phyloP scores from a whole-genome alignment of 2,797 vertebrate genomes.

The Phalloptychus januarius region DNA sequence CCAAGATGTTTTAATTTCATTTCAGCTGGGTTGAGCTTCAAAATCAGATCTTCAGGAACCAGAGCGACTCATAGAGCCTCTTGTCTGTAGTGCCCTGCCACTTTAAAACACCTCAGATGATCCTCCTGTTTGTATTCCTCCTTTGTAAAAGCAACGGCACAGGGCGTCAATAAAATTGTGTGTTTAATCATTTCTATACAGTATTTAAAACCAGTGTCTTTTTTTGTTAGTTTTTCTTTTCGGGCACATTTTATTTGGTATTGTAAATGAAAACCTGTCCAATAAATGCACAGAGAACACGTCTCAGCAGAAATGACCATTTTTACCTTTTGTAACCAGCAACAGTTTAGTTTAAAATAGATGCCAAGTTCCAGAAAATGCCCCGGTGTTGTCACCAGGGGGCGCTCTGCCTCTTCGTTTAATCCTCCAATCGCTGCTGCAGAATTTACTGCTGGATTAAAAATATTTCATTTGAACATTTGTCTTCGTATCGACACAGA shows the following conservation, averaged over 20 bases:
- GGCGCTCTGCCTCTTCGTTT: constrained; percentile 55
- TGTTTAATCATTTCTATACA: constrained; percentile 70
- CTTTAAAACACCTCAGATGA: constrained; percentile 71
- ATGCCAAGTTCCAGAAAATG: background rate
- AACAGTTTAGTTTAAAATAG: background rate
- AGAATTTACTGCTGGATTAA: constrained; percentile 1
- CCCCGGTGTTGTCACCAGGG: constrained; percentile 51
- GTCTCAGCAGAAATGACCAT: constrained; percentile 14
- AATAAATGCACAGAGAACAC: constrained; percentile 32
- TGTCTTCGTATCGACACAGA: background rate
- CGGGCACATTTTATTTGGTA: constrained; percentile 67
- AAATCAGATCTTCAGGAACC: constrained; percentile 17
- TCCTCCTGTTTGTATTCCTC: constrained; percentile 60
- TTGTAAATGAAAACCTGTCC: constrained; percentile 67
- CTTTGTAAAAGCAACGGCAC: constrained; percentile 62
- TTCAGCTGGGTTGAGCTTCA: background rate
- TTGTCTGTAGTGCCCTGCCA: constrained; percentile 62
- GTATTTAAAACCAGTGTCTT: constrained; percentile 62
- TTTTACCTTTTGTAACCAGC: constrained; percentile 22
- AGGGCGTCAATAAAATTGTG: constrained; percentile 52
- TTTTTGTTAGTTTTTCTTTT: constrained; percentile 69
- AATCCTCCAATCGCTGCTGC: background rate
- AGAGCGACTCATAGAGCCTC: constrained; percentile 29
- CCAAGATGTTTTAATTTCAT: constrained; percentile 13
- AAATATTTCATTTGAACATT: constrained; percentile 18